Evolutionary conservation across 2,113 vertebrate species (phyloP).

Genomic region (Typhlomys cinereus): DNA sequence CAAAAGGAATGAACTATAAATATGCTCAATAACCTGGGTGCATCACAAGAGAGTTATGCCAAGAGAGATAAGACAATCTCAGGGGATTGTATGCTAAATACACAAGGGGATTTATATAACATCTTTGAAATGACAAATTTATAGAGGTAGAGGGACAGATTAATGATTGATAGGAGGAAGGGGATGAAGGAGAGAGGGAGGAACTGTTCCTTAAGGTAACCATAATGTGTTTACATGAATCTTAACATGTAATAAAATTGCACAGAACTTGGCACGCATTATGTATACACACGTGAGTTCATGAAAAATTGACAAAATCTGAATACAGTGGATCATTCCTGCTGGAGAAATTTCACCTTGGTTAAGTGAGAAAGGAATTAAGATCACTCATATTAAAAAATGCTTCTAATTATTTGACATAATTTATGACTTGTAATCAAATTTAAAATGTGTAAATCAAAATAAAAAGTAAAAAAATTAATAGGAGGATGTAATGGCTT

Average conservation of each 20-base stretch:
- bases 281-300: not conserved
- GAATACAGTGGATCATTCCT: not conserved
- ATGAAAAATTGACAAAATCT: not conserved
- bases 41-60: not conserved
- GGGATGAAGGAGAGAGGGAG: not conserved
- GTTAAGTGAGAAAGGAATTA: not conserved
- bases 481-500: not conserved
- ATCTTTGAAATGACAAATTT: slow-evolving; percentile 32
- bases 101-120: not conserved
- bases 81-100: not conserved
- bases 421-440: no score
- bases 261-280: not conserved
- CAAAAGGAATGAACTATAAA: not conserved
- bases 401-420: not conserved
- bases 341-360: not conserved
- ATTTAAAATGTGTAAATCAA: not conserved
- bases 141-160: not conserved
- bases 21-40: not conserved
- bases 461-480: slow-evolving; percentile 1
- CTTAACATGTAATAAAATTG: not conserved
- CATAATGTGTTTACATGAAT: not conserved
- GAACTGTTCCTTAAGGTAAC: not conserved
- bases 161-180: not conserved
- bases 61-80: slow-evolving; percentile 5
- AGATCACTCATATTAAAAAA: not conserved